Percentiles rank a stretch among this genome's conserved stretches.
phyloP scores from a whole-genome alignment of 2,113 vertebrate species.

The Percina caprodes region DNA sequence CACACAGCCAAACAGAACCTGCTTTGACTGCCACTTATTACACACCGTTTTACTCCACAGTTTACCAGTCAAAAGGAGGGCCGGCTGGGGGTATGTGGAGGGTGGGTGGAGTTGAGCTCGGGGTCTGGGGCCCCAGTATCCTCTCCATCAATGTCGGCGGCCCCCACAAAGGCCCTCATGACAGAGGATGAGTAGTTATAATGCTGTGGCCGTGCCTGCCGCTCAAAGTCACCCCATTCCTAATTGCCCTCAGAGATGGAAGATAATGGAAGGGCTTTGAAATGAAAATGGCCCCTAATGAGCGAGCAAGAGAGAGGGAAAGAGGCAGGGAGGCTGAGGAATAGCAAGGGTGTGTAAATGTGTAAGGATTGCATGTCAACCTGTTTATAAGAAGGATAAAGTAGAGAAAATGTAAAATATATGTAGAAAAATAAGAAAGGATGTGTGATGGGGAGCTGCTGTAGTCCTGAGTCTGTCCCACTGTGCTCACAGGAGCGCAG shows the following conservation, averaged over 20 bases:
- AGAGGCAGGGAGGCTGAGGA: conserved; percentile 36
- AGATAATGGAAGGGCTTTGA: conserved; percentile 92
- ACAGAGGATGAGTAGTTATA: conserved; percentile 89
- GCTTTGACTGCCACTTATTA: conserved; percentile 95
- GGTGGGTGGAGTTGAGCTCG: not conserved
- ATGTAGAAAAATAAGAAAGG: conserved; percentile 66
- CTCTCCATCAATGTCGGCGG: conserved; percentile 90
- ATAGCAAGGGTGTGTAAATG: not conserved
- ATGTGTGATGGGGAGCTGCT: conserved; percentile 51
- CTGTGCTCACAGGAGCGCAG: conserved; percentile 82
- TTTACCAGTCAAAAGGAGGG: conserved; percentile 90
- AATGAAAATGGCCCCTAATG: conserved; percentile 92
- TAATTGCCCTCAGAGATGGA: conserved; percentile 94
- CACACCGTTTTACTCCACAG: conserved; percentile 91
- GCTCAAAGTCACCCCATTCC: conserved; percentile 92
- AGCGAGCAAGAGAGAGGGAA: conserved; percentile 82
- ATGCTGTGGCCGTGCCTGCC: conserved; percentile 88
- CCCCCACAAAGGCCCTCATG: conserved; percentile 88
- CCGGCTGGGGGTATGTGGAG: conserved; percentile 53
- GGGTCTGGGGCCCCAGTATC: conserved; percentile 71
- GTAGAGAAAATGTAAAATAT: conserved; percentile 37
- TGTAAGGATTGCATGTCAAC: conserved; percentile 15
- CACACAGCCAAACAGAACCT: conserved; percentile 90
- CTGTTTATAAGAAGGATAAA: conserved; percentile 27
- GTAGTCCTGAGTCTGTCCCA: conserved; percentile 62